These are phyloP conservation scores for Lasioglossum marginatum DNA, from an alignment of 2,888 invertebrate species.

Conservation along the genomic window DNA sequence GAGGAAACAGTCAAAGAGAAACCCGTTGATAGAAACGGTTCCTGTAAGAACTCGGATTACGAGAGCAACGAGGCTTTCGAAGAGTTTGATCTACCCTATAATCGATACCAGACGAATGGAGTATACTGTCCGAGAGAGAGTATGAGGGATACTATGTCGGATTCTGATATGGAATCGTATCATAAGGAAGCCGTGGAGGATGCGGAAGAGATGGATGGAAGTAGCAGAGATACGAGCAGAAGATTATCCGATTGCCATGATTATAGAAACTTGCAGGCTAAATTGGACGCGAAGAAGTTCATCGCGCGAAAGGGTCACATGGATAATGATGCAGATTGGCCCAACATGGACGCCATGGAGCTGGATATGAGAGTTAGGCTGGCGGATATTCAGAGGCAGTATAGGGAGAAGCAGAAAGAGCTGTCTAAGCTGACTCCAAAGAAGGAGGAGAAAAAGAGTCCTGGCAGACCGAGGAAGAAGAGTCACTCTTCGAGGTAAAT, in stretches of 20 bases:
- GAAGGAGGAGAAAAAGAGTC: constrained; percentile 85
- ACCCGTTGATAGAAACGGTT: background rate
- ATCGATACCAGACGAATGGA: constrained; percentile 39
- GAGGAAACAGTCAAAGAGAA: constrained; percentile 13
- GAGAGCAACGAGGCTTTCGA: constrained; percentile 36
- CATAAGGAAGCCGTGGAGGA: background rate
- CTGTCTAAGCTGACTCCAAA: constrained; percentile 90
- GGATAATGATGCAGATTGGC: constrained; percentile 80
- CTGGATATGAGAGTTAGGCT: constrained; percentile 92
- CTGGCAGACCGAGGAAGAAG: constrained; percentile 85
- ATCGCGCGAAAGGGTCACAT: constrained; percentile 77
- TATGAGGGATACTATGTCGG: constrained; percentile 60
- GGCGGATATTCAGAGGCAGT: constrained; percentile 92
- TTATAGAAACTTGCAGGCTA: constrained; percentile 71
- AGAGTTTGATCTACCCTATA: constrained; percentile 50
- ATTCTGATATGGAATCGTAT: constrained; percentile 66
- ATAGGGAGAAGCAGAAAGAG: constrained; percentile 93
- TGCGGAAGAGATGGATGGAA: constrained; percentile 1
- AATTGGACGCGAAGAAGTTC: constrained; percentile 78
- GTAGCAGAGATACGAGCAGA: constrained; percentile 11
- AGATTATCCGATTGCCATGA: constrained; percentile 67
- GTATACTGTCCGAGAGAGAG: constrained; percentile 46
- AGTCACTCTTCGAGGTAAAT: constrained; percentile 76
- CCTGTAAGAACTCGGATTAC: constrained; percentile 17
- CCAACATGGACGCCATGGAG: constrained; percentile 90